Evolutionary conservation across 1,140 invertebrate species (phyloP).

Genomic region (Drosophila littoralis): DNA sequence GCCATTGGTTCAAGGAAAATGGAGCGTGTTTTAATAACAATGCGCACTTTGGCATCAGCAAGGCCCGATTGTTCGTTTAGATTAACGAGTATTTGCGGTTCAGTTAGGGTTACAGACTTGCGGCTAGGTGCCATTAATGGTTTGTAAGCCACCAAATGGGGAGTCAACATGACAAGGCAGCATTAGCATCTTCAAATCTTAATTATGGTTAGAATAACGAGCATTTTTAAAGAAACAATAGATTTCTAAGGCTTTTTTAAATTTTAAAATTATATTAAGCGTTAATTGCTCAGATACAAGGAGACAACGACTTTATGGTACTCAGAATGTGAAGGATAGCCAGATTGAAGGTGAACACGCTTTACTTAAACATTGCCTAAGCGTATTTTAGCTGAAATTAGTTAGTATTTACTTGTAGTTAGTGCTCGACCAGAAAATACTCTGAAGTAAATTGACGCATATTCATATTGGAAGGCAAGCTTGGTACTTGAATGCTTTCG

Average conservation of each 20-base stretch:
- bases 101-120: constrained; percentile 24
- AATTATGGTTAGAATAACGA: not conserved
- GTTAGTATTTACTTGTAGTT: not conserved
- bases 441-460: too few species aligned
- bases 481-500: too few species aligned
- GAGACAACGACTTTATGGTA: too few species aligned
- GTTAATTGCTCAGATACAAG: not conserved
- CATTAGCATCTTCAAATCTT: constrained; percentile 26
- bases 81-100: constrained; percentile 42
- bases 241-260: not conserved
- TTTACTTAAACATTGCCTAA: too few species aligned
- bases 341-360: too few species aligned
- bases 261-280: too few species aligned
- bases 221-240: not conserved
- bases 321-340: too few species aligned
- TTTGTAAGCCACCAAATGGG: constrained; percentile 17
- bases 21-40: constrained; percentile 57
- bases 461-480: too few species aligned
- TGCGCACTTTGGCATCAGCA: constrained; percentile 35
- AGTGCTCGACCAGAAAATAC: not conserved
- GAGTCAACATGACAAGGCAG: constrained; percentile 22
- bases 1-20: constrained; percentile 72
- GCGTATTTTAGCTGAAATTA: not conserved
- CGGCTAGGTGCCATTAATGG: constrained; percentile 21
- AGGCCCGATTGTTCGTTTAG: constrained; percentile 28